A percentile compares a stretch with the other conserved stretches of the same genome.
These are phyloP conservation scores for Brachionus angularis DNA, from an alignment of 1,140 invertebrate species.

Conservation along the genomic window DNA sequence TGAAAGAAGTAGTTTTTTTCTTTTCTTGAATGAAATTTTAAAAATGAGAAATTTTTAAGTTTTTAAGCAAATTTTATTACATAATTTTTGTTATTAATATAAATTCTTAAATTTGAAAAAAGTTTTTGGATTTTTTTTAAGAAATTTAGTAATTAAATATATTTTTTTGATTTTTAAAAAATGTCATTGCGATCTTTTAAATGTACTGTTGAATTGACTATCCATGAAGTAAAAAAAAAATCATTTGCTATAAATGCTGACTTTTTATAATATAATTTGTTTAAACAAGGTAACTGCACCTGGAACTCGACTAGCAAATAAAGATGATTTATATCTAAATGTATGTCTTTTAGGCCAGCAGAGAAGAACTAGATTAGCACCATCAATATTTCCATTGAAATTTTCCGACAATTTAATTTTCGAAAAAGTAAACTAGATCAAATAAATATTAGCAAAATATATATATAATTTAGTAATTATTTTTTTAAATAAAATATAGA, in stretches of 20 bases:
- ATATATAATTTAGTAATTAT: no score
- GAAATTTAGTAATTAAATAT: no score
- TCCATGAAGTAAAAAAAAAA: conserved; percentile 52
- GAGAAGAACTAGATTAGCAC: conserved; percentile 50
- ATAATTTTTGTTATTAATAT: no score
- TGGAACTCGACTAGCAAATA: conserved; percentile 54
- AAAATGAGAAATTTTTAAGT: no score
- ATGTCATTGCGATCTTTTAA: conserved; percentile 52
- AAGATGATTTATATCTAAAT: conserved; percentile 54
- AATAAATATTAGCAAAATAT: no score
- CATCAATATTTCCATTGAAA: conserved; percentile 52
- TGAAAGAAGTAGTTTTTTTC: no score
- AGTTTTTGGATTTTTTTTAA: no score
- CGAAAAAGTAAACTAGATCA: conserved; percentile 51
- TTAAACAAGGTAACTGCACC: conserved; percentile 53
- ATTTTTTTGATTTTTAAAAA: no score
- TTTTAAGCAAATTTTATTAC: no score
- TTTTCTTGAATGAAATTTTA: no score
- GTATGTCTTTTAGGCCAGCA: conserved; percentile 54
- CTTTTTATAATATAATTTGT: conserved; percentile 40
- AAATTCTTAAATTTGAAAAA: no score
- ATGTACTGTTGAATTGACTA: conserved; percentile 51
- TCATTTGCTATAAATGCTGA: not conserved
- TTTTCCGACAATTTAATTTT: conserved; percentile 53
- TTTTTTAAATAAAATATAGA: not conserved